These are phyloP conservation scores for Orestias chungarensis DNA, from an alignment of 2,797 vertebrate genomes.

Conservation along the genomic window DNA sequence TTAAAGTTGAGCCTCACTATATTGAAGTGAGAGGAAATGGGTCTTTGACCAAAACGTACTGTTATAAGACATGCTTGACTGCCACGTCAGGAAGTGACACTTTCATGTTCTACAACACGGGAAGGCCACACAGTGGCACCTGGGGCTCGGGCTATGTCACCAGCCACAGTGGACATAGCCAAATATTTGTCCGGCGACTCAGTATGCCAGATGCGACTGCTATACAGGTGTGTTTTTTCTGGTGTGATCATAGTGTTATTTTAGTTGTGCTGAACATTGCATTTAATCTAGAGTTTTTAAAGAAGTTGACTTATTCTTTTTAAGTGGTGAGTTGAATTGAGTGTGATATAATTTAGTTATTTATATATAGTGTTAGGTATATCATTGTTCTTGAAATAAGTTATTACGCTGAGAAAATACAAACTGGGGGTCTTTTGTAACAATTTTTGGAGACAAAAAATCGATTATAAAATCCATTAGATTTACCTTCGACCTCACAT, in stretches of 20 bases:
- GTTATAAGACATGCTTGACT: conserved; percentile 96
- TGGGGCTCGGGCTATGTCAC: conserved; percentile 91
- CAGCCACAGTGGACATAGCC: conserved; percentile 91
- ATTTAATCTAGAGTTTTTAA: conserved; percentile 31
- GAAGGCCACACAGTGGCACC: conserved; percentile 88
- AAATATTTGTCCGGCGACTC: conserved; percentile 82
- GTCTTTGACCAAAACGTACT: conserved; percentile 96
- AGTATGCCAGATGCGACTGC: conserved; percentile 84
- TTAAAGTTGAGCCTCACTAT: conserved; percentile 95
- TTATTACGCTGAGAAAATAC: conserved; percentile 15
- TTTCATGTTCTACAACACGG: conserved; percentile 99
- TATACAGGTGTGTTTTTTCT: conserved; percentile 80
- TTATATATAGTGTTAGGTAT: not conserved
- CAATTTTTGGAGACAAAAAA: not conserved
- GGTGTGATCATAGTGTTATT: conserved; percentile 28
- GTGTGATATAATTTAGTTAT: not conserved
- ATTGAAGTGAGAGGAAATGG: conserved; percentile 96
- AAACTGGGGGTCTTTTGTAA: too few species aligned
- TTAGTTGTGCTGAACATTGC: conserved; percentile 27
- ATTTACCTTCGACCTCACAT: conserved; percentile 32
- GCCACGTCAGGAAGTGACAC: conserved; percentile 96
- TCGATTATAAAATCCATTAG: conserved; percentile 10
- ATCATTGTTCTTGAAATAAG: conserved; percentile 22
- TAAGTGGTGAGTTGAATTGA: too few species aligned
- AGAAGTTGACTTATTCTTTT: not conserved